phyloP scores from a whole-genome alignment of 2,797 vertebrate genomes.

The Erpetoichthys calabaricus region DNA sequence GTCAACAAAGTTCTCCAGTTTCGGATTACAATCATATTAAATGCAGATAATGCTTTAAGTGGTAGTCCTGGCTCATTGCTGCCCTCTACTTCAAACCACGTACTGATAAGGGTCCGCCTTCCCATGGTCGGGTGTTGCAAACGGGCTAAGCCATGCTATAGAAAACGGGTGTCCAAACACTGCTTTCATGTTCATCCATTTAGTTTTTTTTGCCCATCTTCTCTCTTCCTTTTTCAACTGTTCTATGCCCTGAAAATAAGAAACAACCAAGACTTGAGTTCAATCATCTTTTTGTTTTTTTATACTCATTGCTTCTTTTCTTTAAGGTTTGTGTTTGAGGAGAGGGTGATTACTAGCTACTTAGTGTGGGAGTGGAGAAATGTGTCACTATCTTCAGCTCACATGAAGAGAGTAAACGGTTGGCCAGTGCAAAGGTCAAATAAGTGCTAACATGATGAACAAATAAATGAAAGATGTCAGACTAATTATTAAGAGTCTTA shows the following conservation, averaged over 20 bases:
- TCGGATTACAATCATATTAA: slow-evolving; percentile 43
- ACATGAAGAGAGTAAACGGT: too few species aligned
- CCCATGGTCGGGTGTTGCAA: slow-evolving; percentile 82
- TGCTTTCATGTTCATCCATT: slow-evolving; percentile 97
- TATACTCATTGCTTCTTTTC: too few species aligned
- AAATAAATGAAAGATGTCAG: too few species aligned
- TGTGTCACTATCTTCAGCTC: too few species aligned
- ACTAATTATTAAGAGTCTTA: too few species aligned
- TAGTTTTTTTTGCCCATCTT: slow-evolving; percentile 91
- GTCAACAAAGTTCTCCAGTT: neutral
- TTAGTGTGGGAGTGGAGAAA: too few species aligned
- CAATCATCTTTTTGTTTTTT: slow-evolving; percentile 13
- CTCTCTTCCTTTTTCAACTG: slow-evolving; percentile 98
- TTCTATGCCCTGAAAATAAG: slow-evolving; percentile 94
- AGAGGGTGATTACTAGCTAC: too few species aligned
- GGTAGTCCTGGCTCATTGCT: slow-evolving; percentile 40
- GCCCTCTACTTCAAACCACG: slow-evolving; percentile 65
- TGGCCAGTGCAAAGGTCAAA: too few species aligned
- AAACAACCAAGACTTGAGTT: slow-evolving; percentile 60
- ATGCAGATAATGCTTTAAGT: slow-evolving; percentile 29
- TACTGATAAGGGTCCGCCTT: slow-evolving; percentile 93
- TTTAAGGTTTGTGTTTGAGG: neutral
- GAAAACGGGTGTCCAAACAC: slow-evolving; percentile 97
- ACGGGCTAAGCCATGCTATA: slow-evolving; percentile 87
- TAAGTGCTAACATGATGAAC: too few species aligned